phyloP scores from a whole-genome alignment of 2,113 vertebrate species.

The Lampris incognitus region DNA sequence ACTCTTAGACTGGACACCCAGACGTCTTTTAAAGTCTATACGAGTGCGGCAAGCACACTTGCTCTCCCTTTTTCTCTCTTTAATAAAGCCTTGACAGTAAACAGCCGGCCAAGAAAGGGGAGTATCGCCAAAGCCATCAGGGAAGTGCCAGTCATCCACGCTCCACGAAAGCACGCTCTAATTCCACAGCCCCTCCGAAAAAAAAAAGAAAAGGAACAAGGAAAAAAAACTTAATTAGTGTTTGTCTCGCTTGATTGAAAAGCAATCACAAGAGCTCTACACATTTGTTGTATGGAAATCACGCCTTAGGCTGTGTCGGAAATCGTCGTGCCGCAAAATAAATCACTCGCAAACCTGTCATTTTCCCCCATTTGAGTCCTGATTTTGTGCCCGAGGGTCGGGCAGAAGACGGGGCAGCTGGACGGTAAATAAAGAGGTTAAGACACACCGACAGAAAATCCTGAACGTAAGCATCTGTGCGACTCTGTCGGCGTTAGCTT shows the following conservation, averaged over 20 bases:
- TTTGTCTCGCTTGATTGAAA: conserved; percentile 84
- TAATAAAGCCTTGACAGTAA: conserved; percentile 41
- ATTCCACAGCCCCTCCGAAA: conserved; percentile 64
- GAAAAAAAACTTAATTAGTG: conserved; percentile 78
- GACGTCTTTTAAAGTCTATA: not conserved
- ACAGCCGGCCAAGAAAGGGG: conserved; percentile 36
- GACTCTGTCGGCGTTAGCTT: conserved; percentile 16
- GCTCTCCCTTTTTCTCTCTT: conserved; percentile 12
- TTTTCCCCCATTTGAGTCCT: conserved; percentile 58
- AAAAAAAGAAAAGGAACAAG: conserved; percentile 19
- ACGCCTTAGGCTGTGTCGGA: conserved; percentile 56
- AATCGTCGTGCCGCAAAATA: conserved; percentile 62
- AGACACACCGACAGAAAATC: conserved; percentile 12
- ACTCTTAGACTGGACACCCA: not conserved
- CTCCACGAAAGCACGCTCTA: conserved; percentile 63
- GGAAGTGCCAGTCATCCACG: conserved; percentile 66
- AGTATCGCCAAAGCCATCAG: conserved; percentile 42
- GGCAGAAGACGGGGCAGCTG: conserved; percentile 49
- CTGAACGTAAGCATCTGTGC: conserved; percentile 15
- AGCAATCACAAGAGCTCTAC: conserved; percentile 81
- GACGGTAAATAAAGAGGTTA: conserved; percentile 26
- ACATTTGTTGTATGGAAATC: conserved; percentile 74
- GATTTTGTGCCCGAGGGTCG: conserved; percentile 54
- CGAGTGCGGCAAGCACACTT: not conserved
- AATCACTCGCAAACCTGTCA: conserved; percentile 61